phyloP scores from a whole-genome alignment of 2,888 invertebrate genomes.

The Chydorus sphaericus region DNA sequence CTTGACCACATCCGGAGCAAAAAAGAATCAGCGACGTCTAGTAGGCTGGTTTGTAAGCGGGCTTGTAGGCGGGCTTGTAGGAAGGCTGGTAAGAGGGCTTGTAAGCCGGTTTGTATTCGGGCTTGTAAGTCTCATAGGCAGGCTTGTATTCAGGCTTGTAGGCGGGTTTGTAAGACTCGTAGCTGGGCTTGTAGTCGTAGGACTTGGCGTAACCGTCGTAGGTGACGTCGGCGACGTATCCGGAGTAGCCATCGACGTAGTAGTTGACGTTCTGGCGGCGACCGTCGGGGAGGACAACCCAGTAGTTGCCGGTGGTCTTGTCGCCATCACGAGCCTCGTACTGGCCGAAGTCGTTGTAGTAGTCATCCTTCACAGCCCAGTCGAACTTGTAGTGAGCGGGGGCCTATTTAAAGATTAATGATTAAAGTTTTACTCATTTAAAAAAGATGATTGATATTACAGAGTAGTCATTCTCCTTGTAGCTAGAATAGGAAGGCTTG shows the following conservation, averaged over 20 bases:
- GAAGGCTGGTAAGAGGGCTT: conserved; percentile 1
- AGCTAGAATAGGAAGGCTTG: conserved; percentile 3
- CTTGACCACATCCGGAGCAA: too few species aligned
- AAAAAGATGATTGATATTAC: too few species aligned
- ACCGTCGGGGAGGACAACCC: conserved; percentile 13
- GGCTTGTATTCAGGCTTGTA: conserved; percentile 2
- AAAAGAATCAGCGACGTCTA: too few species aligned
- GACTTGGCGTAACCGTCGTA: too few species aligned
- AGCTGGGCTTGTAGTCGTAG: conserved; percentile 11
- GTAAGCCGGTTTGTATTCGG: conserved; percentile 11
- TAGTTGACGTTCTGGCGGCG: conserved; percentile 11
- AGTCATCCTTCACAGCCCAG: conserved; percentile 10
- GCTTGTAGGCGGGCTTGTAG: conserved; percentile 3
- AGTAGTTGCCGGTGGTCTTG: conserved; percentile 12
- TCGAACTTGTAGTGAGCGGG: conserved; percentile 12
- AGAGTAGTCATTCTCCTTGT: too few species aligned
- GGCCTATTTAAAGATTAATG: not conserved
- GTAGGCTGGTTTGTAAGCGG: not conserved
- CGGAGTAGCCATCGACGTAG: conserved; percentile 7
- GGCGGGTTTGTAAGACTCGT: conserved; percentile 1
- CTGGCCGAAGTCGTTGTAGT: conserved; percentile 11
- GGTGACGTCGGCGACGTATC: conserved; percentile 12
- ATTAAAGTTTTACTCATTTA: too few species aligned
- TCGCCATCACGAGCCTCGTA: conserved; percentile 9
- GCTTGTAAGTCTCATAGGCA: not conserved